A percentile compares a stretch with the other conserved stretches of the same genome.
phyloP scores from a whole-genome alignment of 2,797 vertebrate genomes.

The Fratercula arctica region DNA sequence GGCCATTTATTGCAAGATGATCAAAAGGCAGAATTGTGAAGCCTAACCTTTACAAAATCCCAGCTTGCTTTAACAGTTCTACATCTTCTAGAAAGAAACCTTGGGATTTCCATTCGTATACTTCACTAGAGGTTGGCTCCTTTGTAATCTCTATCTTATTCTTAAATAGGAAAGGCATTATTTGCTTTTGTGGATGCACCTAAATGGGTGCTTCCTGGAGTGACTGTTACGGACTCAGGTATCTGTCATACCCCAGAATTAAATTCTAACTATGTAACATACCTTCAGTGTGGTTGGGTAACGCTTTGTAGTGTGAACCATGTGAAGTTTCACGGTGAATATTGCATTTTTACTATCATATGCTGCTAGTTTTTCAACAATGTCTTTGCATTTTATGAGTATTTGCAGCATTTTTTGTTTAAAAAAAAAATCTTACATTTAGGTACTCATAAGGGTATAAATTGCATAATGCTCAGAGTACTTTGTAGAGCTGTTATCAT shows the following conservation, averaged over 20 bases:
- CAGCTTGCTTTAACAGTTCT: neutral
- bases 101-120: neutral
- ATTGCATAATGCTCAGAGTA: neutral
- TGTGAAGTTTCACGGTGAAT: neutral
- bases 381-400: neutral
- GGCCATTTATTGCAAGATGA: neutral
- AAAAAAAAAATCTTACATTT: neutral
- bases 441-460: neutral
- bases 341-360: neutral
- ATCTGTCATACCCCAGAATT: neutral
- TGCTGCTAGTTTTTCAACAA: neutral
- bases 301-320: neutral
- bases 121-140: neutral
- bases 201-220: neutral
- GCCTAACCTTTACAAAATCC: conserved; percentile 4
- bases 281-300: neutral
- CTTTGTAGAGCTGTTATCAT: neutral
- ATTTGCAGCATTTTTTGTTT: neutral
- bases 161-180: neutral
- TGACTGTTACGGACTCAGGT: neutral
- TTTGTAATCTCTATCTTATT: neutral
- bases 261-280: neutral
- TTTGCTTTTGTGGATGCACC: neutral
- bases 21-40: neutral
- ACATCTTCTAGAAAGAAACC: neutral